Conservation (phyloP, 2,888 invertebrate species). For the Macrophya annulata region DNA sequence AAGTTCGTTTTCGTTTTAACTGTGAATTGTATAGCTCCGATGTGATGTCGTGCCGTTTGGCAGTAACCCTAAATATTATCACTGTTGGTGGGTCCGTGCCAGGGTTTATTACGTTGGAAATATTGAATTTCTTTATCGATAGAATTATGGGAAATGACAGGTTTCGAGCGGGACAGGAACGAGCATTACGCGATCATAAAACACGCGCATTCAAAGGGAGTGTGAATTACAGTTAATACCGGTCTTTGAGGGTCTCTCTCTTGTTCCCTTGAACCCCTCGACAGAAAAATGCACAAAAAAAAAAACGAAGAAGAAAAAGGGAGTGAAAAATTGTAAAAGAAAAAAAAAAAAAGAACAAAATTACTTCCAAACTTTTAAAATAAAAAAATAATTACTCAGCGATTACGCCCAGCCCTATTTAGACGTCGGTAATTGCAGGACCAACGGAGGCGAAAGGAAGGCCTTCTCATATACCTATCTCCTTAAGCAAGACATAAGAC, state of each 20-base stretch:
- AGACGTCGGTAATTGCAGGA: not conserved
- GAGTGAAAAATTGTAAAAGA: not conserved
- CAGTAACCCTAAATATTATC: conserved; percentile 77
- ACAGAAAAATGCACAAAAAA: not conserved
- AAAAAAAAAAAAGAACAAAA: not conserved
- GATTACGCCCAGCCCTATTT: conserved; percentile 4
- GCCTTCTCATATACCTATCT: not conserved
- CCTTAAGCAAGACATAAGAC: conserved; percentile 42
- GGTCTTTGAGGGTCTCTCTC: not conserved
- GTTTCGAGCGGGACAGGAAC: conserved; percentile 61
- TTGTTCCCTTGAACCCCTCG: not conserved
- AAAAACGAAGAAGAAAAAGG: not conserved
- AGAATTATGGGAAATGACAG: conserved; percentile 66
- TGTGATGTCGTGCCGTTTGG: conserved; percentile 66
- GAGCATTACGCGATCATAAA: conserved; percentile 66
- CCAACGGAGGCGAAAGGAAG: not conserved
- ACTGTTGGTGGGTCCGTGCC: conserved; percentile 59
- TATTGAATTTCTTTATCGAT: conserved; percentile 76
- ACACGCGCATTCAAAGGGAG: conserved; percentile 49
- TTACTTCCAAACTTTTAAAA: not conserved
- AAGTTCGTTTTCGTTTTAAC: not conserved
- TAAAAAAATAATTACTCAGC: not conserved
- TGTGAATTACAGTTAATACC: conserved; percentile 42
- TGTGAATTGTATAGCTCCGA: conserved; percentile 69
- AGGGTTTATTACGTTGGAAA: conserved; percentile 67